These are phyloP conservation scores for Staurois parvus DNA, from an alignment of 2,797 vertebrate genomes.

Conservation along the genomic window DNA sequence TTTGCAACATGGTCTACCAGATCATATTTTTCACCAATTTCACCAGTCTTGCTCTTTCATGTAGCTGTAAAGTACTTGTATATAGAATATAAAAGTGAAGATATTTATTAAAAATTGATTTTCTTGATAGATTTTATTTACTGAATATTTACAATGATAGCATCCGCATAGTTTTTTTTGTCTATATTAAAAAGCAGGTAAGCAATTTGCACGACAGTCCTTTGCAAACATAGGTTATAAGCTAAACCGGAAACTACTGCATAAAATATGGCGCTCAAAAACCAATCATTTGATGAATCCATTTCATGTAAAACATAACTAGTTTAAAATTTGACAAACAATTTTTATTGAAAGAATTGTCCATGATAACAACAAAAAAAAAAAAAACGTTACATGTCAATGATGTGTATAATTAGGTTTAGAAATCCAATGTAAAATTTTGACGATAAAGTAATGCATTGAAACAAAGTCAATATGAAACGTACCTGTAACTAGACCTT, in stretches of 20 bases:
- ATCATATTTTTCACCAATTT: constrained; percentile 67
- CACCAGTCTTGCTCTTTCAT: constrained; percentile 76
- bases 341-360: constrained; percentile 69
- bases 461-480: constrained; percentile 6
- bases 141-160: constrained; percentile 72
- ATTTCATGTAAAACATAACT: constrained; percentile 62
- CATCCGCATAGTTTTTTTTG: constrained; percentile 64
- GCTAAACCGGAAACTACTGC: constrained; percentile 64
- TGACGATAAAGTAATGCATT: neutral
- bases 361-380: constrained; percentile 55
- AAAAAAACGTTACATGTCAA: constrained; percentile 39
- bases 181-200: constrained; percentile 59
- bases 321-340: constrained; percentile 66
- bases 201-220: constrained; percentile 52
- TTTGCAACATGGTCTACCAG: constrained; percentile 71
- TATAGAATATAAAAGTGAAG: constrained; percentile 86
- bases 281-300: constrained; percentile 64
- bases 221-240: constrained; percentile 59
- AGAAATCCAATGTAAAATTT: constrained; percentile 23
- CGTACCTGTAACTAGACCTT: constrained; percentile 25
- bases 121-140: constrained; percentile 76
- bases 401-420: constrained; percentile 47
- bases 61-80: constrained; percentile 89
- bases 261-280: constrained; percentile 61
- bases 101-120: constrained; percentile 92